phyloP scores from a whole-genome alignment of 1,140 invertebrate genomes.

The Hyles vespertilio region DNA sequence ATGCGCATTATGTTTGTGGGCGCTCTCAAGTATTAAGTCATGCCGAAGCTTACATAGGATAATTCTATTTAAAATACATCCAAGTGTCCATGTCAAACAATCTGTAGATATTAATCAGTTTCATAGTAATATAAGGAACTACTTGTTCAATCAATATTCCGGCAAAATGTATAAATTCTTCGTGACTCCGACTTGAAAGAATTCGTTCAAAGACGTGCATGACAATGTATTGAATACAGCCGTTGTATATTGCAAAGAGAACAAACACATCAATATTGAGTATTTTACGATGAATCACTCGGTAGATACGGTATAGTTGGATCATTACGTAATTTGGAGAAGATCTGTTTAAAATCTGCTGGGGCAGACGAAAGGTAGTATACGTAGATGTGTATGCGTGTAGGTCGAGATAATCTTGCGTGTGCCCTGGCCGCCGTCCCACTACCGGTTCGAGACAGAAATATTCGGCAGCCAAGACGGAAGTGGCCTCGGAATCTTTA shows the following conservation, averaged over 20 bases:
- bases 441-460: constrained; percentile 75
- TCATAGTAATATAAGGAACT: no score
- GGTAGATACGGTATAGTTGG: neutral
- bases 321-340: constrained; percentile 5
- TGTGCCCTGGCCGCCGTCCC: constrained; percentile 60
- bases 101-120: neutral
- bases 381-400: constrained; percentile 31
- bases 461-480: constrained; percentile 75
- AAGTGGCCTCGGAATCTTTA: constrained; percentile 76
- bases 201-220: no score
- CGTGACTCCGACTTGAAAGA: no score
- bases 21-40: constrained; percentile 18
- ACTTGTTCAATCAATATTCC: no score
- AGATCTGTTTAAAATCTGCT: constrained; percentile 11
- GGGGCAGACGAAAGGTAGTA: constrained; percentile 13
- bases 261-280: neutral
- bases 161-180: no score
- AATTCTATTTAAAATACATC: no score
- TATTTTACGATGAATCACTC: constrained; percentile 2
- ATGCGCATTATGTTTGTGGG: constrained; percentile 24
- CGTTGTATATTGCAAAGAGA: neutral
- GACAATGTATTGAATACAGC: no score
- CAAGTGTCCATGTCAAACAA: neutral
- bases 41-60: neutral
- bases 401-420: constrained; percentile 39